Evolutionary conservation across 2,888 invertebrate species (phyloP), one percentile per base, ranked within the genome.

Genomic region (Rhyacophila evoluta): DNA sequence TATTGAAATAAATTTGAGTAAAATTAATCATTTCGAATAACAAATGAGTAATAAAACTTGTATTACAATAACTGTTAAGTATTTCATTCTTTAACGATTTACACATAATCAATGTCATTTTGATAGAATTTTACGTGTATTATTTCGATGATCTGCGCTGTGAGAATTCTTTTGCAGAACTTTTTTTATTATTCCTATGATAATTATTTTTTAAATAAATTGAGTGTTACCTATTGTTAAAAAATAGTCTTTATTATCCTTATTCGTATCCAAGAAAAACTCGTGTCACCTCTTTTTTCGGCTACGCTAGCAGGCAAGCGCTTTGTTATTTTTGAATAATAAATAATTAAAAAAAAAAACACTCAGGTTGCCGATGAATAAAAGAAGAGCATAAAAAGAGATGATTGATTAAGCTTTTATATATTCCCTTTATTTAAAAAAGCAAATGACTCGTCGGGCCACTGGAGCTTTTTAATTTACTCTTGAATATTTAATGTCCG

Each of bases 401-500:
- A 82, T 81, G 82, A 82, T 82, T 82, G 82, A 82, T 82, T 82
- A 81, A 81, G 82, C 80, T 81, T 81, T 82, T 81, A 81, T 82
- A 71, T 79, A 79, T 82, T 81, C 82, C 71, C 79, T 81, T 81
- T 81, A 81, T 81, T 78, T 78, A 74, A 76, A 79, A 79, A 74
- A 77, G 77, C 74, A 72, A 75, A 79, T 79, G 79, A 79, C 79
- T 79, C 68, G 55, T 55, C 78, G 72, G 75, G 79, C 69, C 37
- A 68, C 72, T 55, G 77, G 36, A 72, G 76, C 72, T 81, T 81
- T 81, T 81, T 81, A 81, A 81, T 81, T 79, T 37, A 72, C 55
- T 41, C 25, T 11, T 74, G 79, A 81, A 81, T 81, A 79, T 81
- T 81, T 79, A 79, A 81, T 77, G 79, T 76, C 72, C 75, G 68